Evolutionary conservation across 1,140 invertebrate genomes (phyloP), one percentile per base, ranked within the genome.

Genomic region (Drosophila kanapiae): DNA sequence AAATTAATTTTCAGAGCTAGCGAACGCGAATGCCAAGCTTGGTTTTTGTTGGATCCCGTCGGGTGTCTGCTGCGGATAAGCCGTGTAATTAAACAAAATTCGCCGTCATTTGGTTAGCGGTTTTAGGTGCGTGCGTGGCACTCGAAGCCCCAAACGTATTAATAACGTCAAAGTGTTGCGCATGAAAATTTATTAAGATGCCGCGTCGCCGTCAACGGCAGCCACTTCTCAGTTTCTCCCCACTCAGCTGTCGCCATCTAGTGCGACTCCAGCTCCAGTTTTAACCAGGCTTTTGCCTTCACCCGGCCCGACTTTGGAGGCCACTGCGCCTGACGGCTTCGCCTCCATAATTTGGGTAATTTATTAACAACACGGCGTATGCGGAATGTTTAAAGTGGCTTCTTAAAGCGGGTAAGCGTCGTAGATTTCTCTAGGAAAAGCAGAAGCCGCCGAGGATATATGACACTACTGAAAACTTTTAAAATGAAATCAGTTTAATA

Each of bases 151-250:
- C 56, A 59, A 56, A 79, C 76, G 84, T 84, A 87, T 88, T 87
- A 88, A 87, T 84, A 87, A 78, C 84, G 78, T 87, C 84, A 87
- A 80, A 87, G 81, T 84, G 85, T 90, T 88, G 85, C 80, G 62
- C 35, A 40, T 51, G 65, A 29, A 80, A 90, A 88, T 88, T 88
- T 88, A 88, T 88, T 88, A 88, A 88, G 85, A 90, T 90, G 84
- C 85, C 80, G 65, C 69, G 63, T 27, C 23, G 45, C 58, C 63
- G 18, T 62, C 58, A 64, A 40, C 43, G 59, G 45, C 81, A 80
- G 81, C 49, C 81, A 61, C 49, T 71, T 45, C 47, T 40, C 49
- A 60, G 48, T 54, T 60, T 45, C 62, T 38, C 27, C 42, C 43
- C 43, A 48, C n/a, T 51, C 67, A 72, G 47, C 54, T 59, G 62